Conservation (phyloP, 2,797 vertebrate genomes). For the Acipenser ruthenus region DNA sequence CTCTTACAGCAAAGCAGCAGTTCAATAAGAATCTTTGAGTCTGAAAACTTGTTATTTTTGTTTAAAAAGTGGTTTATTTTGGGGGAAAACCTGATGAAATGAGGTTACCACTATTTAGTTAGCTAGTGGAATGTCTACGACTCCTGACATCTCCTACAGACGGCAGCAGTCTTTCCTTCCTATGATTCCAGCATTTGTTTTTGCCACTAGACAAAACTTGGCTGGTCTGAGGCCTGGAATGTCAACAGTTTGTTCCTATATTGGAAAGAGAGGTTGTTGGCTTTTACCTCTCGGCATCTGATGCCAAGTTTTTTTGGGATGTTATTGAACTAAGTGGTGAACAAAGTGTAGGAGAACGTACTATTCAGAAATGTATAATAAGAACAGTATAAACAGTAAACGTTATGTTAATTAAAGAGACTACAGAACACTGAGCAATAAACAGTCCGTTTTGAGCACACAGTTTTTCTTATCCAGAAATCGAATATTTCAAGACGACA, state of each 20-base stretch:
- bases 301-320: no score
- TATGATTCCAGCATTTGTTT: slow-evolving; percentile 19
- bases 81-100: slow-evolving; percentile 11
- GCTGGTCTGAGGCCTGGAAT: background rate
- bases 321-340: no score
- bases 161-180: slow-evolving; percentile 17
- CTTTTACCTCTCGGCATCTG: background rate
- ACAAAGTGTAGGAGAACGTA: no score
- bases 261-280: background rate
- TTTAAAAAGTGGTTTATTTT: background rate
- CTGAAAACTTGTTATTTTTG: background rate
- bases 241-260: background rate
- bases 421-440: no score
- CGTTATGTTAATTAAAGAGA: no score
- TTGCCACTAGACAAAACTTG: slow-evolving; percentile 16
- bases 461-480: no score
- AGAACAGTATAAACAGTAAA: no score
- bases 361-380: no score
- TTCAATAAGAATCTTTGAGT: background rate
- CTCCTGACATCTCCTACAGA: slow-evolving; percentile 28
- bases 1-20: background rate
- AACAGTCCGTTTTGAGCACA: no score
- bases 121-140: slow-evolving; percentile 36
- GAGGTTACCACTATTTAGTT: slow-evolving; percentile 26
- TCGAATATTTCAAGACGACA: no score